Conservation (phyloP, 2,888 invertebrate genomes). For the Latrodectus elegans region DNA sequence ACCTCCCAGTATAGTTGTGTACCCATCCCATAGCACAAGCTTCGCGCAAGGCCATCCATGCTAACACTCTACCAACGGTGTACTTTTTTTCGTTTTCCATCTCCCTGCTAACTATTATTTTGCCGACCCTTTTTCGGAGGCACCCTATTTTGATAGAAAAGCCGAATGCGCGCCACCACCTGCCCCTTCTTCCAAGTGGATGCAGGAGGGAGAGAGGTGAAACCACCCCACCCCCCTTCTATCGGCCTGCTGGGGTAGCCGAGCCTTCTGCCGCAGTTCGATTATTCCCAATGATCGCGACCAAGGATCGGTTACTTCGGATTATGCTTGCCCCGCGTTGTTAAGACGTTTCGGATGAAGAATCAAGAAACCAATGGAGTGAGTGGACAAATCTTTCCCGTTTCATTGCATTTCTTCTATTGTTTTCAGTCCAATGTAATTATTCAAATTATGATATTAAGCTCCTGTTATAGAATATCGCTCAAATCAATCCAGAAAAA, state of each 20-base stretch:
- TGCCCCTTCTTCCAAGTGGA: conserved; percentile 39
- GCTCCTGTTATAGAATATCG: no score
- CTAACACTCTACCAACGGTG: conserved; percentile 41
- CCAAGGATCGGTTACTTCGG: conserved; percentile 19
- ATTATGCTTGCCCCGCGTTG: conserved; percentile 4
- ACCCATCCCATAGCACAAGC: conserved; percentile 24
- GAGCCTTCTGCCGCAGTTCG: conserved; percentile 21
- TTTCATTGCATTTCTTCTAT: no score
- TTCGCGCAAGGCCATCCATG: conserved; percentile 33
- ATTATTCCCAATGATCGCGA: conserved; percentile 19
- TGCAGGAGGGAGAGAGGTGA: conserved; percentile 1
- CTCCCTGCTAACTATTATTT: conserved; percentile 50
- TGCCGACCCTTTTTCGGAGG: conserved; percentile 30
- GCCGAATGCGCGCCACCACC: conserved; percentile 36
- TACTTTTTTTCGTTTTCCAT: conserved; percentile 7
- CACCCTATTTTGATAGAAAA: conserved; percentile 19
- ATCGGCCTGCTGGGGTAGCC: conserved; percentile 7
- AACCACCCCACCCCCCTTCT: conserved; percentile 3
- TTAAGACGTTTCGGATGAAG: background rate
- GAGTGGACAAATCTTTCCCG: no score
- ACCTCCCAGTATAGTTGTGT: background rate
- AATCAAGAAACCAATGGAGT: no score
- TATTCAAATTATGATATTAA: no score
- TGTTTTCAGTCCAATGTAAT: no score
- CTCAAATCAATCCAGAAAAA: no score